Conservation (phyloP, 23 tunicate species). For the Ascidia mentula region DNA sequence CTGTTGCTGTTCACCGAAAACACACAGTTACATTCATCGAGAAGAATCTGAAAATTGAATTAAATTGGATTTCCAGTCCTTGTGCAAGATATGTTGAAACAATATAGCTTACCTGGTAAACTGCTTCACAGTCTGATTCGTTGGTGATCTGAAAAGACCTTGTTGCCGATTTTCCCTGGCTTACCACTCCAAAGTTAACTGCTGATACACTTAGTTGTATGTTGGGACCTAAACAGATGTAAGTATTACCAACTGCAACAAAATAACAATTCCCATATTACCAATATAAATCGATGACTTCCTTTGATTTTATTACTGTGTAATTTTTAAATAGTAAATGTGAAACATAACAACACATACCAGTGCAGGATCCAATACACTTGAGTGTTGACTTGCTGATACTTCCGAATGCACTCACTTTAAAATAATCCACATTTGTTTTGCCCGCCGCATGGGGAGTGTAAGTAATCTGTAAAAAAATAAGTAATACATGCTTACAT, state of each 20-base stretch:
- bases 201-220: slow-evolving; percentile 12
- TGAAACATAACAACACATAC: slow-evolving; percentile 9
- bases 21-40: not conserved
- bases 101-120: slow-evolving; percentile 37
- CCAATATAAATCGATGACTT: too few species aligned
- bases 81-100: too few species aligned
- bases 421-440: slow-evolving; percentile 35
- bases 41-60: not conserved
- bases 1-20: not conserved
- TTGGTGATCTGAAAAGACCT: slow-evolving; percentile 33
- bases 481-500: too few species aligned
- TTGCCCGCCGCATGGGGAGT: slow-evolving; percentile 29
- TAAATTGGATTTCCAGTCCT: too few species aligned
- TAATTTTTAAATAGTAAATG: not conserved
- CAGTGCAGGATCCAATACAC: slow-evolving; percentile 28
- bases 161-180: slow-evolving; percentile 5
- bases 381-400: slow-evolving; percentile 21
- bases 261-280: too few species aligned
- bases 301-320: too few species aligned
- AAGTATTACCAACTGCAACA: not conserved
- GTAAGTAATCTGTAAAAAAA: slow-evolving; percentile 57
- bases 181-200: slow-evolving; percentile 36
- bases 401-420: slow-evolving; percentile 26
- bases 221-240: slow-evolving; percentile 35
- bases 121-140: slow-evolving; percentile 32